Conservation (phyloP, 64 coral and sea anemone species). For the Orbicella faveolata region DNA sequence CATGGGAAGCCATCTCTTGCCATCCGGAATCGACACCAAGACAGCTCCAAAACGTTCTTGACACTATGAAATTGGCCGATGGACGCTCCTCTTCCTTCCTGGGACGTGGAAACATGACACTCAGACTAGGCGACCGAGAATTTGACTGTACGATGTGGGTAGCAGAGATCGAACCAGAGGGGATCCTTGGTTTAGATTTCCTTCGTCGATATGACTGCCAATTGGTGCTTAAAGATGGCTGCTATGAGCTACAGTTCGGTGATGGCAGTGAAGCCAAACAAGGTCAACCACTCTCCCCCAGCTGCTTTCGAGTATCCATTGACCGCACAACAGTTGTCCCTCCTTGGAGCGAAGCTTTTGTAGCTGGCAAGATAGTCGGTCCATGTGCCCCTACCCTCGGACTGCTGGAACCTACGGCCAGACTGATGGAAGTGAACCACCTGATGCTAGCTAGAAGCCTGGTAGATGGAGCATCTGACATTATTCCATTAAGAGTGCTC, state of each 20-base stretch:
- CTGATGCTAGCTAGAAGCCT: constrained; percentile 47
- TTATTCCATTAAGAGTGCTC: background rate
- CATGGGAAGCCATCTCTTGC: background rate
- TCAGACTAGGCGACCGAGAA: constrained; percentile 1
- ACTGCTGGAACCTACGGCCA: constrained; percentile 29
- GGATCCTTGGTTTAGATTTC: constrained; percentile 53
- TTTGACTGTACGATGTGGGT: constrained; percentile 1
- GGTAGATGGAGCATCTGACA: constrained; percentile 3
- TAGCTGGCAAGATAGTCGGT: constrained; percentile 28
- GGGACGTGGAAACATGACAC: background rate
- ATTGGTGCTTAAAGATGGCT: background rate
- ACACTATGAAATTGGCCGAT: constrained; percentile 30
- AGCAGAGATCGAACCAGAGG: constrained; percentile 42
- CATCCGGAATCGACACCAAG: background rate
- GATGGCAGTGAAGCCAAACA: no score
- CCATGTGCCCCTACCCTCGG: background rate
- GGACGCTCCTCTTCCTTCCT: constrained; percentile 6
- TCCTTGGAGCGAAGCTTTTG: constrained; percentile 33
- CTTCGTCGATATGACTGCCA: background rate
- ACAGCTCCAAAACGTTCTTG: background rate
- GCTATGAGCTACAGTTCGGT: no score
- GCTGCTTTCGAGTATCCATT: background rate
- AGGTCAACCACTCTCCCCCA: no score
- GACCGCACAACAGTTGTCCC: constrained; percentile 1
- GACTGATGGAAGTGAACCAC: constrained; percentile 20